Evolutionary conservation across 1,140 invertebrate species (phyloP).

Genomic region (Achroia grisella): DNA sequence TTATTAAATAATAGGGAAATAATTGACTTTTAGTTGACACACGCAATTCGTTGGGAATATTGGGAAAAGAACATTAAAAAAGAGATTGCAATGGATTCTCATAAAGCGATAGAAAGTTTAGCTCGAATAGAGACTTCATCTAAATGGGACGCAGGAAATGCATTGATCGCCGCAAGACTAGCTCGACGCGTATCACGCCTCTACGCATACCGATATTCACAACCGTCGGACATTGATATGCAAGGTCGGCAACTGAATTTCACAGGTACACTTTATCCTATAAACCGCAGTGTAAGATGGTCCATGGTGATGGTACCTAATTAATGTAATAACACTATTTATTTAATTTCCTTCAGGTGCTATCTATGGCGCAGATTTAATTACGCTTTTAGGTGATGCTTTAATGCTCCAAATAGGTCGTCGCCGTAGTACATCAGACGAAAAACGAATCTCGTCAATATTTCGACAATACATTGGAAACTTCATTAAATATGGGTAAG

Average conservation of each 20-base stretch:
- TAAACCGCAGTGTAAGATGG: too few species aligned
- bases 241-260: slow-evolving; percentile 61
- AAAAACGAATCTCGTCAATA: slow-evolving; percentile 74
- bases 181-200: slow-evolving; percentile 46
- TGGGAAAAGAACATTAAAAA: slow-evolving; percentile 26
- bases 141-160: slow-evolving; percentile 63
- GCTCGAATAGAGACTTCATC: slow-evolving; percentile 56
- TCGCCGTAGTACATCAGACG: slow-evolving; percentile 71
- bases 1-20: too few species aligned
- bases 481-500: slow-evolving; percentile 78
- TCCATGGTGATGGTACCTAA: too few species aligned
- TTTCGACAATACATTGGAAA: slow-evolving; percentile 75
- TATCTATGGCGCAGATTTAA: slow-evolving; percentile 77
- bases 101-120: slow-evolving; percentile 46
- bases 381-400: slow-evolving; percentile 78
- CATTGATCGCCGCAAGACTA: slow-evolving; percentile 53
- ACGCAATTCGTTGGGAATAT: slow-evolving; percentile 54
- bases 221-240: slow-evolving; percentile 59
- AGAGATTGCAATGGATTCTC: slow-evolving; percentile 26
- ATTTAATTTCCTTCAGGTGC: slow-evolving; percentile 58
- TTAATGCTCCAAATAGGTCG: slow-evolving; percentile 77
- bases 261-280: slow-evolving; percentile 35
- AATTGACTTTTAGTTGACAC: slow-evolving; percentile 27
- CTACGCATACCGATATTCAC: slow-evolving; percentile 56
- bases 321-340: background rate